Conservation (phyloP, 1,140 invertebrate genomes). For the Helicoverpa zea region DNA sequence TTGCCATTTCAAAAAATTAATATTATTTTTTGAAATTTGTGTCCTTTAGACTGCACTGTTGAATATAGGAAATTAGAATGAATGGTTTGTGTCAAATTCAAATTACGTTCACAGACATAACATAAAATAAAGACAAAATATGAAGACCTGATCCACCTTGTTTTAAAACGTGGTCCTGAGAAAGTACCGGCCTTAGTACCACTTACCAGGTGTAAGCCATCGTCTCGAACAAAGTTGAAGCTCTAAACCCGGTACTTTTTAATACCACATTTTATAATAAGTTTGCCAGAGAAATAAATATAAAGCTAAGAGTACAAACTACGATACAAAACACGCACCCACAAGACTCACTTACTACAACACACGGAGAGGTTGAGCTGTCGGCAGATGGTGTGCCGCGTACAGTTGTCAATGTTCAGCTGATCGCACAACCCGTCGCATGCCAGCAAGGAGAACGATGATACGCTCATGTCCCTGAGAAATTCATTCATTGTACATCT, state of each 20-base stretch:
- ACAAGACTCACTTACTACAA: constrained; percentile 84
- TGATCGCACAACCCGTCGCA: constrained; percentile 79
- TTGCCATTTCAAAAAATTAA: no score
- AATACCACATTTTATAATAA: not conserved
- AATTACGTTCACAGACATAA: no score
- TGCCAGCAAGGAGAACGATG: constrained; percentile 74
- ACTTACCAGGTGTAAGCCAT: no score
- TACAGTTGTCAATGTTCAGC: constrained; percentile 75
- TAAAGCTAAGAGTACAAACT: not conserved
- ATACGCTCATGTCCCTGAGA: constrained; percentile 79
- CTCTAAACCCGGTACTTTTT: no score
- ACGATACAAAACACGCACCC: constrained; percentile 49
- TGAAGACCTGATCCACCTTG: no score
- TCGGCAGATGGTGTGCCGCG: constrained; percentile 74
- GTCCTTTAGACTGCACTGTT: no score
- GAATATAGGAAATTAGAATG: no score
- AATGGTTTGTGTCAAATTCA: no score
- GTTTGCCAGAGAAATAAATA: not conserved
- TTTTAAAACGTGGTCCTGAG: no score
- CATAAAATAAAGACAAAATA: no score
- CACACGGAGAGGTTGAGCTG: constrained; percentile 77
- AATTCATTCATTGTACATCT: not conserved
- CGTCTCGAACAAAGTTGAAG: not conserved
- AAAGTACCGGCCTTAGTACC: no score
- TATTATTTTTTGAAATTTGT: no score